Base-by-base conservation (phyloP, 2,888 invertebrate genomes). In the Napeogenes inachia region DNA sequence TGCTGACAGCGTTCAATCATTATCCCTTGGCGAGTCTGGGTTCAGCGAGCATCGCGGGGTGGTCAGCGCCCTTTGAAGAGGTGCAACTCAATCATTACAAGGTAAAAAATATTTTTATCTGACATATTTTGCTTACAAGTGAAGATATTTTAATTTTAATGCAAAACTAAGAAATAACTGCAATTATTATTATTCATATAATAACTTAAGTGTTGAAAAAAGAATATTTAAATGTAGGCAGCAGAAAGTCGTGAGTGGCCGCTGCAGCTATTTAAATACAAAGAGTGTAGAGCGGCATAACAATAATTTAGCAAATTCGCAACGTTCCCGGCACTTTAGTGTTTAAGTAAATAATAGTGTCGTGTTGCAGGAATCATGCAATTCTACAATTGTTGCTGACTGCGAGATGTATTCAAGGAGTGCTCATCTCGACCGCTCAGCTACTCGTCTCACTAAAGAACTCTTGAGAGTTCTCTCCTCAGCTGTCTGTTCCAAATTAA, bases 1-100 rank as follows among this genome's bases (percentile, higher is more conserved):
- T 94, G 38, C 82, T 94, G 72, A 94, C 93, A 56, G 94, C 95
- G 50, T 95, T 95, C 82, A 95, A 95, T 80, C 95, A 95, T 77
- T 95, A 95, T 75, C 93, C 94, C 4, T 79, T 95, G 68, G 90
- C 92, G 62, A 90, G 92, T 62, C 75, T 94, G 35, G 91, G 91
- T 59, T 85, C 92, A 13, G 88, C 1, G 21, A 21, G 92, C 30
- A 87, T 91, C 68, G 82, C 88, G 13, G 91, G 91, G 47, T 92
- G 92, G 86, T 88, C 93, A 67, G 89, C 94, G 67, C 91, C 93
- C 55, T 87, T 91, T 38, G 80, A 78, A 55, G 88, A 92, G 73
- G 93, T 92, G 53, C 93, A 94, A 74, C 90, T 94, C 70, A 94
- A 94, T 76, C 94, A 94, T 84, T 94, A 94, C 74, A 92, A 93